A percentile compares a stretch with the other conserved stretches of the same genome.
phyloP scores from a whole-genome alignment of 1,140 invertebrate genomes.

The Anthonomus grandis region DNA sequence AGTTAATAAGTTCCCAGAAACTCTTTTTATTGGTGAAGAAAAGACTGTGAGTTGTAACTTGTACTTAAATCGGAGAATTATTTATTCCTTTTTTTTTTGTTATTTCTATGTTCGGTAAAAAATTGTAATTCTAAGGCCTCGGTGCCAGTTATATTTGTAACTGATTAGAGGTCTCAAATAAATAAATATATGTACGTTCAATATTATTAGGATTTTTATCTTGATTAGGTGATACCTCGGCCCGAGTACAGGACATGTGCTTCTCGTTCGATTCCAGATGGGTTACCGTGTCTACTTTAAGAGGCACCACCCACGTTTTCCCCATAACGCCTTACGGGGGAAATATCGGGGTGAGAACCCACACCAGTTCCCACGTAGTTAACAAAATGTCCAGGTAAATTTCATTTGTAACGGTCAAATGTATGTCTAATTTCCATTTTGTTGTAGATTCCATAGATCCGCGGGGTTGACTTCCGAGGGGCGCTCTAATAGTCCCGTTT shows the following conservation, averaged over 20 bases:
- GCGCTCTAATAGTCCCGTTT: conserved; percentile 68
- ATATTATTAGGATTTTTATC: too few species aligned
- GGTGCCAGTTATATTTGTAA: too few species aligned
- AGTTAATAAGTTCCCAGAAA: too few species aligned
- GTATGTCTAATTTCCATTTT: background rate
- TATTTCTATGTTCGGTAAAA: too few species aligned
- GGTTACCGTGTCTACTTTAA: conserved; percentile 89
- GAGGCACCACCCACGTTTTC: conserved; percentile 97
- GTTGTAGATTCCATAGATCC: conserved; percentile 81
- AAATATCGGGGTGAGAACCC: conserved; percentile 83
- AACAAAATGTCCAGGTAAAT: conserved; percentile 74
- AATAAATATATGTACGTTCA: too few species aligned
- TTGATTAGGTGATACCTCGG: conserved; percentile 69
- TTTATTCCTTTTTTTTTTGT: too few species aligned
- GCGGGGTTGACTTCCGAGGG: conserved; percentile 81
- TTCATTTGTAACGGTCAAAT: background rate
- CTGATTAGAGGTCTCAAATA: too few species aligned
- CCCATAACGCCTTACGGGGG: conserved; percentile 97
- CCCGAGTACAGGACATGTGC: conserved; percentile 82
- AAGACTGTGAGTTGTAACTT: too few species aligned
- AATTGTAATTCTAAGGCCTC: too few species aligned
- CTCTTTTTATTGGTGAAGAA: too few species aligned
- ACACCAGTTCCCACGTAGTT: conserved; percentile 88
- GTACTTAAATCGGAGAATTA: too few species aligned
- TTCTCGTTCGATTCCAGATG: conserved; percentile 92